Percentiles rank a stretch among this genome's conserved stretches.
Conservation (phyloP, 2,797 vertebrate species). For the Gallirallus australis region DNA sequence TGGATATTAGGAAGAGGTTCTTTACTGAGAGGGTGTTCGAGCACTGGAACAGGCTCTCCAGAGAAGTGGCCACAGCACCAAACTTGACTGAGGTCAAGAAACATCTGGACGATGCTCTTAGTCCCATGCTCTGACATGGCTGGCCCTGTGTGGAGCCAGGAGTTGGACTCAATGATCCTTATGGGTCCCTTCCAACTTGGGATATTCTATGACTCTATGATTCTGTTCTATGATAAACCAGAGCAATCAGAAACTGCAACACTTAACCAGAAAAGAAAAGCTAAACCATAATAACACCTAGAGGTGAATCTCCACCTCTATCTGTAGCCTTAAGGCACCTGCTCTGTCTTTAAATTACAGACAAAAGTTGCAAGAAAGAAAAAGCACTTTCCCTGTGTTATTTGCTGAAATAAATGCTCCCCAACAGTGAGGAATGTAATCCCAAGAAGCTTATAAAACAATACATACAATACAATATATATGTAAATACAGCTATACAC, state of each 20-base stretch:
- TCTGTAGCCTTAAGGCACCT: not conserved
- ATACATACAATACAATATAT: not conserved
- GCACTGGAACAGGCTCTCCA: no score
- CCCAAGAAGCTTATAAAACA: not conserved
- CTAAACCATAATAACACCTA: not conserved
- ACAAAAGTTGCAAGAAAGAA: not conserved
- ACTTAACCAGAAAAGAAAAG: not conserved
- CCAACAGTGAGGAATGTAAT: not conserved
- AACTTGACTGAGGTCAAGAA: no score
- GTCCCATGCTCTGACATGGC: no score
- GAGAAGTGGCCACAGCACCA: no score
- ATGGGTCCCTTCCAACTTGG: no score
- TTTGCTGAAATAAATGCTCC: not conserved
- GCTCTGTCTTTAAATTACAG: not conserved
- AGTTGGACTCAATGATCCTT: no score
- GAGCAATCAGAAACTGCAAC: not conserved
- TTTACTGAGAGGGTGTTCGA: no score
- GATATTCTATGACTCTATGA: no score
- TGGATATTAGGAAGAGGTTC: no score
- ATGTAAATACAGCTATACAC: not conserved
- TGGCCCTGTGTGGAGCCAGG: no score
- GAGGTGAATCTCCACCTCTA: not conserved
- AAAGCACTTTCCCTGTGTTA: not conserved
- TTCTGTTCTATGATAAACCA: not conserved
- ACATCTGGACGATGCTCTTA: no score